Evolutionary conservation across 1,140 invertebrate species (phyloP), one percentile per base, ranked within the genome.

Genomic region (Euura saliciscinereae): DNA sequence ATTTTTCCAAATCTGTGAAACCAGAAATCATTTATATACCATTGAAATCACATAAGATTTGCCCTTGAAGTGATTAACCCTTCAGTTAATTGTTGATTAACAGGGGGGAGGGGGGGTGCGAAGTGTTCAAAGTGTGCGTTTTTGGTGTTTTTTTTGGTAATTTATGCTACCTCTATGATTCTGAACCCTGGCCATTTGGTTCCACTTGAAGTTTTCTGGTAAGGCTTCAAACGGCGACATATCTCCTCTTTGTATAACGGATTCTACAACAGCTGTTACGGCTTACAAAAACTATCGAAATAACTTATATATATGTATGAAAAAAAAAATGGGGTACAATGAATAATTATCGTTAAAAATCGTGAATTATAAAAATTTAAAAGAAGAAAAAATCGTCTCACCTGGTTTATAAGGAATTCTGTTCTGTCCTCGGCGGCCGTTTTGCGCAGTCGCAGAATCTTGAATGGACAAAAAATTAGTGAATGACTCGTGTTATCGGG

Each of bases 241-340:
- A 76, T 83, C 80, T 67, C 81, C 82, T 73, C 80, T 75, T 59
- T 79, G 82, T 46, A 78, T n/a, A n/a, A n/a, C 65, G 68, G 76
- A 71, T 70, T 78, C 81, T 83, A 82, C 46, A 81, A 83, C 70
- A 81, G 70, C 74, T 75, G 28, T 72, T 68, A 28, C 13, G 42
- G 13, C 66, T 67, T 28, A 67, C 43, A 11, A 42, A 11, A 13
- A 13, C 13, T 59, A 8, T 11, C 8, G 51, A n/a, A 59, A 59
- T 59, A 4, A 11, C 13, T 6, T 11, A 11, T 8, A n/a, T 28
- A 28, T 28, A 28, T 28, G 28, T 28, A 28, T 28, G 28, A 28
- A 28, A 28, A 28, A 28, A 28, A 59, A 8, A 59, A 11, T 59
- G 10, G 4, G 13, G 13, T 5, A 3, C 8, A 59, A 3, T 59